Evolutionary conservation across 2,797 vertebrate genomes (phyloP).

Genomic region (Eidolon dupreanum): DNA sequence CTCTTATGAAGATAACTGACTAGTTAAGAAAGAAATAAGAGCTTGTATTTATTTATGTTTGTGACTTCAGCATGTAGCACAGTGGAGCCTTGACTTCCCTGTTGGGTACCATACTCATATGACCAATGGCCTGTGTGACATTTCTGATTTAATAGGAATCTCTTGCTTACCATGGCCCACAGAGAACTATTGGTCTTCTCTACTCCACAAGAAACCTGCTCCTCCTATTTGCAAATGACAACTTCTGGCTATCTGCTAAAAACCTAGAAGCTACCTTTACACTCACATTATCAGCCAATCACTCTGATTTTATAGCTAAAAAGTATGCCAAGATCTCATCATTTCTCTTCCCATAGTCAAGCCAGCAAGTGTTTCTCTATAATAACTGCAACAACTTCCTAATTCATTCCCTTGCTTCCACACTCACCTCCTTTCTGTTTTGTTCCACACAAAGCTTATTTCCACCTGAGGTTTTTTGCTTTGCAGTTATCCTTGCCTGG

Average conservation of each 20-base stretch:
- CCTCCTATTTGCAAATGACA: neutral
- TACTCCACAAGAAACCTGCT: neutral
- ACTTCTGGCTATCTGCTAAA: neutral
- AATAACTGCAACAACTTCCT: neutral
- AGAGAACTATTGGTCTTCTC: neutral
- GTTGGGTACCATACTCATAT: neutral
- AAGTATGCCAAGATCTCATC: neutral
- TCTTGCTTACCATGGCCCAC: neutral
- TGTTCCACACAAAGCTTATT: neutral
- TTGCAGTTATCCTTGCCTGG: neutral
- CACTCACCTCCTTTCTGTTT: neutral
- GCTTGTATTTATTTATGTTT: neutral
- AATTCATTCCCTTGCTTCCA: neutral
- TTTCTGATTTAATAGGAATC: neutral
- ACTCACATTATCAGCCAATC: neutral
- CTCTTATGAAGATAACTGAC: neutral
- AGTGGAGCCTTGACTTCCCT: neutral
- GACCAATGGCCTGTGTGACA: neutral
- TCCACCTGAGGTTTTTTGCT: neutral
- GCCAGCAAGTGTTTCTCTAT: neutral
- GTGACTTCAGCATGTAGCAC: neutral
- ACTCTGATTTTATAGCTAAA: neutral
- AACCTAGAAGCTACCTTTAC: neutral
- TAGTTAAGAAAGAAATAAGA: neutral
- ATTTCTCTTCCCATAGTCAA: neutral